Evolutionary conservation across 2,888 invertebrate species (phyloP).

Genomic region (Amiota mariae): DNA sequence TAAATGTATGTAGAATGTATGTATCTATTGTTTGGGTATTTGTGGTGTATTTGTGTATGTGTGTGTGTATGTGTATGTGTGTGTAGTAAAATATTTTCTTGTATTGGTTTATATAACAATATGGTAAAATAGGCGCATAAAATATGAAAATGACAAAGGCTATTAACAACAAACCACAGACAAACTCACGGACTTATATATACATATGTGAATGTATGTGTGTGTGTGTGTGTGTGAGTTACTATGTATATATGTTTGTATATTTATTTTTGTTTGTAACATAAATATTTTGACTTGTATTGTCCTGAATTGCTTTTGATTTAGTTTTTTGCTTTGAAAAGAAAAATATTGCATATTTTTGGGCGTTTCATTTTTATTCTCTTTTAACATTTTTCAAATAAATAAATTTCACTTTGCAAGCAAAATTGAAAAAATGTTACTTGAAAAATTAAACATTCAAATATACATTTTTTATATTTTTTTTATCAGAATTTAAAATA

Average conservation of each 20-base stretch:
- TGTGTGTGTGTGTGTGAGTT: not conserved
- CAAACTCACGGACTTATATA: no score
- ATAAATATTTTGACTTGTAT: not conserved
- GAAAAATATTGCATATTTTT: not conserved
- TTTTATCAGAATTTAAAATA: no score
- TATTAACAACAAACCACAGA: slow-evolving; percentile 11
- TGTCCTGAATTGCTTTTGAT: not conserved
- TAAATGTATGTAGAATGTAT: no score
- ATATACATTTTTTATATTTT: not conserved
- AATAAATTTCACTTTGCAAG: not conserved
- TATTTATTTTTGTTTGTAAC: not conserved
- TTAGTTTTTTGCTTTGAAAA: not conserved
- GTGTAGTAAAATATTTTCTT: no score
- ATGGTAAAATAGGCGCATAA: slow-evolving; percentile 17
- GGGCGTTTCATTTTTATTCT: not conserved
- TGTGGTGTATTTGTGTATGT: no score
- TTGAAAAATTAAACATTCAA: not conserved
- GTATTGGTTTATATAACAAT: not conserved
- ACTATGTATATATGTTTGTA: not conserved
- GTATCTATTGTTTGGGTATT: no score
- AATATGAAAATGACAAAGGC: slow-evolving; percentile 25
- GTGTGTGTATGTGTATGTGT: no score
- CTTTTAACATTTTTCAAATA: no score
- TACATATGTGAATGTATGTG: not conserved
- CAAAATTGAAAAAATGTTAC: not conserved